Evolutionary conservation across 2,888 invertebrate species (phyloP), one percentile per base, ranked within the genome.

Genomic region (Perizoma flavofasciatum): DNA sequence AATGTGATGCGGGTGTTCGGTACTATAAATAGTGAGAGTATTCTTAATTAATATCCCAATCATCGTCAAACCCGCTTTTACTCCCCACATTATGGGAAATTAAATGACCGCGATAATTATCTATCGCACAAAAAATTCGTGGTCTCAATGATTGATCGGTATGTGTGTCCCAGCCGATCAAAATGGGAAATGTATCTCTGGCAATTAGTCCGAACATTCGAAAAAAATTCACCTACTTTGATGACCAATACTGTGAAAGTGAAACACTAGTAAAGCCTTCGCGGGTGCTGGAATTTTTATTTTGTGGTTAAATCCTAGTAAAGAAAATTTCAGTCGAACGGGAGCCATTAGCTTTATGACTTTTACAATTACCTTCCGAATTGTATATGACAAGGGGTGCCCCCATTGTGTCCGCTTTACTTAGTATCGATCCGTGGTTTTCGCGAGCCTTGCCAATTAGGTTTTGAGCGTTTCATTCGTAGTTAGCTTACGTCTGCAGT

Each of bases 41-140:
- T 73, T 71, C 69, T 68, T 41, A 22, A 22, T 22, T 63, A 68
- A 63, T 63, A 63, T 56, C 61, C 60, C 61, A 71, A 69, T 75
- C 61, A 68, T 69, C 66, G 65, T 69, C 57, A 65, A 69, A 69
- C 35, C 66, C 58, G 66, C 57, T 72, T 63, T 67, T 70, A 67
- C 61, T 67, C 57, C 73, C 69, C 66, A 61, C 68, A 74, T 75
- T 71, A 72, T 59, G 65, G 71, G 70, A 74, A 77, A 78, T 75
- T 73, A 72, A 74, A 72, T 66, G 63, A 66, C 54, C 63, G 55
- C 66, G 74, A 75, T 81, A 77, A 72, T 79, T 78, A 80, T 78
- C 78, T 70, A 69, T 69, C 63, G 66, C 69, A 75, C 74, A 79
- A 78, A 81, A 80, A 78, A 65, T 59, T 69, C 65, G 63, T 69